Base-by-base conservation (phyloP, 2,797 vertebrate genomes). In the Caiman crocodilus region DNA sequence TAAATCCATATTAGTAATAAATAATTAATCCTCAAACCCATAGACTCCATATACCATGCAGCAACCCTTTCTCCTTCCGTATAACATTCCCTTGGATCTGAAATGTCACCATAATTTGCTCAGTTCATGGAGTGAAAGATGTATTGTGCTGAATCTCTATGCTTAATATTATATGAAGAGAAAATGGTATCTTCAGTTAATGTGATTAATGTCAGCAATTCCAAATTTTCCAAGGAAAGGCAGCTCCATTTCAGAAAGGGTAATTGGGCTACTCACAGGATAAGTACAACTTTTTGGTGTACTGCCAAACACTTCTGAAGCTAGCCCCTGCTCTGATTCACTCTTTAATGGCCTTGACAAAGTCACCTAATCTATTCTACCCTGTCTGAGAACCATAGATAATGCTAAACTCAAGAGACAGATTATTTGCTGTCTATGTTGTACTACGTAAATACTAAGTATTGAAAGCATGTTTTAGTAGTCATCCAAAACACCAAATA, bases 401-500 rank as follows among this genome's bases (percentile, higher is more conserved):
- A 42, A 32, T 71, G 25, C 59, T 28, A 7, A 90, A 83, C 23
- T 76, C 55, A 2, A 88, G 83, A 73, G 60, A 81, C 26, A 64
- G 59, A 91, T 20, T 8, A 1, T 32, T 61, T 65, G 2, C 58
- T 58, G 55, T 55, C 12, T 57, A 25, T 28, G 18, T 56, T n/a
- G 73, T 79, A 65, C 50, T 26, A 55, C 59, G 75, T 0, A 0
- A 93, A 91, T 1, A 4, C 16, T 79, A 30, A 0, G 0, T 57
- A 42, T 0, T 57, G 25, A 14, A 83, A 79, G 65, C 77, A 25
- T 60, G 77, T 71, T 2, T 55, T 58, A 88, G 86, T 50, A 79
- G 59, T 30, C 0, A 0, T 75, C n/a, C 25, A 81, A 67, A 90
- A 42, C 0, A 50, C 69, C 9, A 21, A 0, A 56, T 11, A 57